Evolutionary conservation across 2,888 invertebrate genomes (phyloP).

Genomic region (Cremastinae sp.): DNA sequence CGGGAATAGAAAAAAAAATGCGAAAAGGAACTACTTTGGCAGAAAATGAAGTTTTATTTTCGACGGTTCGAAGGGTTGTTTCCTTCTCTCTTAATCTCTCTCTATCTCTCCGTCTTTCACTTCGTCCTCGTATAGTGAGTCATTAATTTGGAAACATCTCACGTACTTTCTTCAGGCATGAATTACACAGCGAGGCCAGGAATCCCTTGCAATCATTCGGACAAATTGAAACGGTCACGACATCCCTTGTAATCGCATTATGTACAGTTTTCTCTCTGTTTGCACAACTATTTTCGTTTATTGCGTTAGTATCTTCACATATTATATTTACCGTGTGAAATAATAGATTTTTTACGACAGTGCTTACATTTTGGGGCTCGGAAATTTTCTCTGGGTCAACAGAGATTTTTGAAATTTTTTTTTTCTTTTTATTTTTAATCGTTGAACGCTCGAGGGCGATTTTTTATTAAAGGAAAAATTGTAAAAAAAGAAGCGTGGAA

Average conservation of each 20-base stretch:
- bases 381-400: too few relatives aligned
- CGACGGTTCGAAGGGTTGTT: conserved; percentile 14
- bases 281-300: too few relatives aligned
- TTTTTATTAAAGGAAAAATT: conserved; percentile 8
- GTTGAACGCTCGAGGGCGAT: background rate
- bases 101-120: too few relatives aligned
- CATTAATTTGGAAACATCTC: conserved; percentile 30
- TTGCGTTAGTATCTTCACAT: too few relatives aligned
- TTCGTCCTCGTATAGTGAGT: background rate
- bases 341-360: too few relatives aligned
- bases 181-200: background rate
- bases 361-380: too few relatives aligned
- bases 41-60: conserved; percentile 20
- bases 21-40: conserved; percentile 34
- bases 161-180: background rate
- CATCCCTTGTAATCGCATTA: background rate
- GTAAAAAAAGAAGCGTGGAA: background rate
- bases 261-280: too few relatives aligned
- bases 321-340: too few relatives aligned
- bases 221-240: background rate
- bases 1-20: conserved; percentile 8
- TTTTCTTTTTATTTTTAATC: too few relatives aligned
- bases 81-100: background rate
- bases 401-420: too few relatives aligned
- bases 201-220: background rate